These are phyloP conservation scores for Laticauda colubrina DNA, from an alignment of 2,113 vertebrate species.

Conservation along the genomic window DNA sequence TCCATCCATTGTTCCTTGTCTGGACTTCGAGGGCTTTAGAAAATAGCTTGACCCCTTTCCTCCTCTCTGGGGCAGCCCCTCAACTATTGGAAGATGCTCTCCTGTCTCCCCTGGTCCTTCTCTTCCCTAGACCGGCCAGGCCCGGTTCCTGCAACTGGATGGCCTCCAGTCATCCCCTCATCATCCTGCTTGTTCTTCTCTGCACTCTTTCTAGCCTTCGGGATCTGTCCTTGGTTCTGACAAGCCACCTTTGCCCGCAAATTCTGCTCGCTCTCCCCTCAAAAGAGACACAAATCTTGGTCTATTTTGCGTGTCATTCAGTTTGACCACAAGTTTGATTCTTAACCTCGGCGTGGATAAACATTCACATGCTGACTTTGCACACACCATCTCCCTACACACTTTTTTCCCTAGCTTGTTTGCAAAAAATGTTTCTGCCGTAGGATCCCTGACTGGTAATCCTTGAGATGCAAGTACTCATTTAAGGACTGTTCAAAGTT, in stretches of 20 bases:
- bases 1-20: too few relatives aligned
- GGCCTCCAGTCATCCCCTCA: too few relatives aligned
- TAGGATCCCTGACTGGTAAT: neutral
- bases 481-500: neutral
- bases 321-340: too few relatives aligned
- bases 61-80: too few relatives aligned
- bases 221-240: constrained; percentile 20
- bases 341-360: neutral
- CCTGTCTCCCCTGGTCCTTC: too few relatives aligned
- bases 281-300: neutral
- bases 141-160: too few relatives aligned
- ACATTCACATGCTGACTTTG: neutral
- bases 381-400: fast-evolving
- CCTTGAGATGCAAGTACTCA: neutral
- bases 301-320: neutral
- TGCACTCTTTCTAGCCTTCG: neutral
- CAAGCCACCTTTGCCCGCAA: neutral
- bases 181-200: too few relatives aligned
- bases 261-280: neutral
- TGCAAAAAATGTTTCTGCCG: neutral
- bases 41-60: too few relatives aligned
- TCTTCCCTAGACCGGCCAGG: too few relatives aligned
- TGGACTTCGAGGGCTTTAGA: too few relatives aligned
- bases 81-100: too few relatives aligned
- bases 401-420: neutral